A percentile compares a stretch with the other conserved stretches of the same genome.
Conservation (phyloP, 2,888 invertebrate species). For the Philhelius pedissequus region DNA sequence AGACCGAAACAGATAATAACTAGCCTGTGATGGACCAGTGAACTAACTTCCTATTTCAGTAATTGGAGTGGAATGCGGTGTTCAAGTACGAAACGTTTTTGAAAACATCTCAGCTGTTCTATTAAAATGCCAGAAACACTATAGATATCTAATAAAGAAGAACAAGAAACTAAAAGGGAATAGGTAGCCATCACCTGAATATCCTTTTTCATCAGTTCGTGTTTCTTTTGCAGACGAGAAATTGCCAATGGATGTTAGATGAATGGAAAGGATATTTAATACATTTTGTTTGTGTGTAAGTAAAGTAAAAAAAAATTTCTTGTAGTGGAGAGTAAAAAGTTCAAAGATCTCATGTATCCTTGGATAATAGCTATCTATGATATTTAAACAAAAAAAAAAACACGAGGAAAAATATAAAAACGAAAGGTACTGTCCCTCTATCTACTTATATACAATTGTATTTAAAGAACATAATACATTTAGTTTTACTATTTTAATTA, state of each 20-base stretch:
- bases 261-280: background rate
- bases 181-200: conserved; percentile 14
- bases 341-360: conserved; percentile 7
- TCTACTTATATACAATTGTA: background rate
- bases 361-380: background rate
- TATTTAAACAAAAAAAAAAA: background rate
- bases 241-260: background rate
- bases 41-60: conserved; percentile 37
- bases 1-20: conserved; percentile 10
- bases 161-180: background rate
- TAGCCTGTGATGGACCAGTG: background rate
- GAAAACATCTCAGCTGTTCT: background rate
- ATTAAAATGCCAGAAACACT: background rate
- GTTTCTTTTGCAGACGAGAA: background rate
- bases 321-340: conserved; percentile 6
- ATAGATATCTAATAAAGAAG: background rate
- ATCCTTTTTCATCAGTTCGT: background rate
- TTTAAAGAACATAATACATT: conserved; percentile 4
- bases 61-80: conserved; percentile 39
- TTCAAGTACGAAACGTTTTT: background rate
- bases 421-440: background rate
- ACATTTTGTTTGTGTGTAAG: background rate
- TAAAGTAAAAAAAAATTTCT: background rate
- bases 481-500: no score
- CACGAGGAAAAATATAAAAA: background rate